These are phyloP conservation scores for Desoria tigrina DNA, from an alignment of 2,888 invertebrate genomes.

Conservation along the genomic window DNA sequence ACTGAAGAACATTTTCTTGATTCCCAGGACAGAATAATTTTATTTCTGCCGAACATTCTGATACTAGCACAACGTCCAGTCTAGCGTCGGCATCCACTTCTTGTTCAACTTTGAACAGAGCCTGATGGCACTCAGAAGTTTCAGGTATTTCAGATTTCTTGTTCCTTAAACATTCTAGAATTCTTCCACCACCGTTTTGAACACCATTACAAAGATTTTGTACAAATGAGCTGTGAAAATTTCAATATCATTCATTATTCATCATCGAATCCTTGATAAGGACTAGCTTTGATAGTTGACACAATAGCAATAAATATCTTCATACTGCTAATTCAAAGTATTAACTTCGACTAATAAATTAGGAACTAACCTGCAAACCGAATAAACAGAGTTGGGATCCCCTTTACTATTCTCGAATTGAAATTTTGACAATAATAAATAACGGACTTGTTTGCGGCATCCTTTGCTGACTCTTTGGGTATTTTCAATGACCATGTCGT, in stretches of 20 bases:
- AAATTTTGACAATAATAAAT: slow-evolving; percentile 76
- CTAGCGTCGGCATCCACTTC: slow-evolving; percentile 73
- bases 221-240: slow-evolving; percentile 56
- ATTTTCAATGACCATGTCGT: slow-evolving; percentile 76
- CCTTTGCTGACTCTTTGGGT: slow-evolving; percentile 80
- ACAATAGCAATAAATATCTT: neutral
- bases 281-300: neutral
- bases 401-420: slow-evolving; percentile 84
- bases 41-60: slow-evolving; percentile 82
- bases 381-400: slow-evolving; percentile 65
- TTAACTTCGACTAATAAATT: too few species aligned
- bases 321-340: too few species aligned
- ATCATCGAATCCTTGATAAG: neutral
- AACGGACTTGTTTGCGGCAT: slow-evolving; percentile 85
- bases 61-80: slow-evolving; percentile 79
- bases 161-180: slow-evolving; percentile 77
- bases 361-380: slow-evolving; percentile 42
- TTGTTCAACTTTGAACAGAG: slow-evolving; percentile 83
- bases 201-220: slow-evolving; percentile 74
- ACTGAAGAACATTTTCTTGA: slow-evolving; percentile 44
- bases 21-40: slow-evolving; percentile 70
- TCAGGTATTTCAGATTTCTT: slow-evolving; percentile 21
- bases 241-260: neutral
- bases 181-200: slow-evolving; percentile 73
- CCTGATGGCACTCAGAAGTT: slow-evolving; percentile 70